Conservation (phyloP, 1,140 invertebrate genomes). For the Zaprionus kolodkinae region DNA sequence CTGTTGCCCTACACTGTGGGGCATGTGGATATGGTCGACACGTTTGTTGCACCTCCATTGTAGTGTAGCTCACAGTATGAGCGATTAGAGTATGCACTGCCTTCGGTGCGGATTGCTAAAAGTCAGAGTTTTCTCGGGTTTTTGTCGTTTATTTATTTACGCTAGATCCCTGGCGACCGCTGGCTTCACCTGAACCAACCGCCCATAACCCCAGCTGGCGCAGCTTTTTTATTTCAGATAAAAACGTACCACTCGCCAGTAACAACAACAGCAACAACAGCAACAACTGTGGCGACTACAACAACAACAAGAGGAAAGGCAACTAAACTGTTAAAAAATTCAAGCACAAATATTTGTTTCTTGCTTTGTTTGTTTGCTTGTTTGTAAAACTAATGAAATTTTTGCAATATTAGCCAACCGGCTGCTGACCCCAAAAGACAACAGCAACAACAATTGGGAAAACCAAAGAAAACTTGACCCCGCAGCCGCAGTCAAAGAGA, state of each 20-base stretch:
- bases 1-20: constrained; percentile 1
- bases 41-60: not conserved
- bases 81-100: constrained; percentile 30
- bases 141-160: constrained; percentile 61
- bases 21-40: not conserved
- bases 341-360: constrained; percentile 79
- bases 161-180: constrained; percentile 58
- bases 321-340: constrained; percentile 78
- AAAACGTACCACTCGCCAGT: constrained; percentile 49
- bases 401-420: constrained; percentile 75
- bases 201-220: constrained; percentile 67
- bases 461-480: constrained; percentile 63
- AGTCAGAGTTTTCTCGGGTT: constrained; percentile 21
- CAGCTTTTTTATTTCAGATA: constrained; percentile 60
- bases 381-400: constrained; percentile 82
- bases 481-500: constrained; percentile 15
- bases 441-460: constrained; percentile 46
- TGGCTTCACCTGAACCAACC: constrained; percentile 59
- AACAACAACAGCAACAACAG: constrained; percentile 34
- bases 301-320: constrained; percentile 45
- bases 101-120: constrained; percentile 32
- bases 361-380: constrained; percentile 78
- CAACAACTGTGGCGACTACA: constrained; percentile 20
- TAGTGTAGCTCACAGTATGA: not conserved
- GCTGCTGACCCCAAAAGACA: constrained; percentile 64